These are phyloP conservation scores for Scrobipalpa costella DNA, from an alignment of 2,888 invertebrate species.

Conservation along the genomic window DNA sequence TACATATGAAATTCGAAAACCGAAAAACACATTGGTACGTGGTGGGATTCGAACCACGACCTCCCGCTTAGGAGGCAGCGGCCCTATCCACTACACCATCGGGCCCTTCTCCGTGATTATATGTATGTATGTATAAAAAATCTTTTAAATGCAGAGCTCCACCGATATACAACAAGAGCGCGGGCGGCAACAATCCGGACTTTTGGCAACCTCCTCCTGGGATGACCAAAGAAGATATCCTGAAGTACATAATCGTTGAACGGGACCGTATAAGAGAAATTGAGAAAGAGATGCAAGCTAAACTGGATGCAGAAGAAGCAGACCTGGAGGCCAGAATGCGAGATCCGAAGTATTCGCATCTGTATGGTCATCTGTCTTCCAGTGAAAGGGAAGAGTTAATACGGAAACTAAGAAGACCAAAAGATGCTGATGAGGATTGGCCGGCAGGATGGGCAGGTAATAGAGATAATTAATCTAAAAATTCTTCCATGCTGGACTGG, in stretches of 20 bases:
- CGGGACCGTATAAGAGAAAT: neutral
- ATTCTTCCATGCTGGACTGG: no score
- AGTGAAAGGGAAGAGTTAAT: neutral
- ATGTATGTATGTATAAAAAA: no score
- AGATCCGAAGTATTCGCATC: no score
- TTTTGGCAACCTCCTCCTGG: neutral
- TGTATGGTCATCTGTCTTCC: neutral
- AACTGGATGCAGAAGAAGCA: no score
- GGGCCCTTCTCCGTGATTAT: no score
- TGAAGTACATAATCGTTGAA: neutral
- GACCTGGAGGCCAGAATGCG: no score
- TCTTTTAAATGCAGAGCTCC: neutral
- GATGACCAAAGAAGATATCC: neutral
- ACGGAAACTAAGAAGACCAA: neutral
- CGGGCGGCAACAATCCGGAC: neutral
- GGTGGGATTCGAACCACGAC: no score
- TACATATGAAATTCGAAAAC: no score
- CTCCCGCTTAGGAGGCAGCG: no score
- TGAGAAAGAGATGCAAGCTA: neutral
- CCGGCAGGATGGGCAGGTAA: neutral
- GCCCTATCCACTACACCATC: no score
- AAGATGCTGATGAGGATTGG: slow-evolving; percentile 9
- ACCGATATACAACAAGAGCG: neutral
- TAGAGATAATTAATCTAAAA: no score
- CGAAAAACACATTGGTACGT: no score